Evolutionary conservation across 1,140 invertebrate species (phyloP).

Genomic region (Trichogramma pretiosum): DNA sequence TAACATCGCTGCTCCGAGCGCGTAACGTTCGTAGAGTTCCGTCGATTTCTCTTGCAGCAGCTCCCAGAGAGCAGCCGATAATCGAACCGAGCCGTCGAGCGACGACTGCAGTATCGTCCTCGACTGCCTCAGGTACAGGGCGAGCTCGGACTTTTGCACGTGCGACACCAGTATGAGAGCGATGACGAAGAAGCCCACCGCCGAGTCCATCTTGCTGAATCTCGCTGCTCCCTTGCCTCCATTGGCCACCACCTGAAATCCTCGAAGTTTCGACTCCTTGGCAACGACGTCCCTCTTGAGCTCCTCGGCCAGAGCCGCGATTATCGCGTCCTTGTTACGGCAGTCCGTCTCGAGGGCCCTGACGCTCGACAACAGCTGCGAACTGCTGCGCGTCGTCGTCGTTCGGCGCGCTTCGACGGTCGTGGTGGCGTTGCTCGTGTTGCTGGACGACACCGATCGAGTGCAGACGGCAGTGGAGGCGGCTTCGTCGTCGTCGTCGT

Average conservation of each 20-base stretch:
- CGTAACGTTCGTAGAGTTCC: no score
- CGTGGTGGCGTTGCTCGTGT: no score
- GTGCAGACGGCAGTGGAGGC: background rate
- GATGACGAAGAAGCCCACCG: constrained; percentile 9
- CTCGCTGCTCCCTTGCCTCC: background rate
- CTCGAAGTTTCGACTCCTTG: background rate
- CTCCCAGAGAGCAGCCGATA: no score
- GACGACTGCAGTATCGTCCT: no score
- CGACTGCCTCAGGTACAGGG: no score
- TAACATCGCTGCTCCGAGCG: no score
- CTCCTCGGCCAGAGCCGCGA: constrained; percentile 16
- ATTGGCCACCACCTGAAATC: no score
- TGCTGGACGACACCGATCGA: background rate
- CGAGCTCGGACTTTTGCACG: background rate
- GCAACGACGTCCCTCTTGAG: background rate
- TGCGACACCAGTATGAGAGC: constrained; percentile 10
- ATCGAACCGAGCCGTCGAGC: no score
- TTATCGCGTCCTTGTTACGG: constrained; percentile 18
- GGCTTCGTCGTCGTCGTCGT: background rate
- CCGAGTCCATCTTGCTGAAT: constrained; percentile 14
- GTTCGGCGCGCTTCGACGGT: no score
- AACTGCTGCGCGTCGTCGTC: background rate
- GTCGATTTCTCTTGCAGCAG: no score
- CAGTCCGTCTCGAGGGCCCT: constrained; percentile 3
- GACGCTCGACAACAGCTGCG: background rate